Conservation (phyloP, 2,113 vertebrate genomes). For the Sylvietta virens region DNA sequence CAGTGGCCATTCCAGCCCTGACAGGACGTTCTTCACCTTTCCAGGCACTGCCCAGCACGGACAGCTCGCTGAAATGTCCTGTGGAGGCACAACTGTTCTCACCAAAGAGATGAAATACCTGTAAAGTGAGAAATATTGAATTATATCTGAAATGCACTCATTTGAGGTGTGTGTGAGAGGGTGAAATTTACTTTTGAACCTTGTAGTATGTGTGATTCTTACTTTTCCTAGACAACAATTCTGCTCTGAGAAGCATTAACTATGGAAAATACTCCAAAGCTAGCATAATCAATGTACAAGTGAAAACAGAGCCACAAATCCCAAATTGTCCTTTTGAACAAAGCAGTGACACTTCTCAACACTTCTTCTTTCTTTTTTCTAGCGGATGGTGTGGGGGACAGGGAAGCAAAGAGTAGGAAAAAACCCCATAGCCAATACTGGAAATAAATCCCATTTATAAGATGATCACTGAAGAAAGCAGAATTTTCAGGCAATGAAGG, state of each 20-base stretch:
- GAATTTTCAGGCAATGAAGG: neutral
- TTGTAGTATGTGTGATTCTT: neutral
- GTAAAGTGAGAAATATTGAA: neutral
- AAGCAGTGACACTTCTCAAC: neutral
- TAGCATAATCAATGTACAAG: neutral
- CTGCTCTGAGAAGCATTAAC: neutral
- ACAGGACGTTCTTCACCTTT: neutral
- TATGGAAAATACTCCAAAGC: neutral
- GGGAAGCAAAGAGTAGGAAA: neutral
- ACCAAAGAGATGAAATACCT: neutral
- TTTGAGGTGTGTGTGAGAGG: neutral
- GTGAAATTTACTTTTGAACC: neutral
- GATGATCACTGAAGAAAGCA: neutral
- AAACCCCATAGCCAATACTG: neutral
- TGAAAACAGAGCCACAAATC: neutral
- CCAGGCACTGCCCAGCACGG: accelerated
- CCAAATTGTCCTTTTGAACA: neutral
- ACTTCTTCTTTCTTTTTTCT: neutral
- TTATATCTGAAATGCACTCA: neutral
- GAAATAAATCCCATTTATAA: neutral
- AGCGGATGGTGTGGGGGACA: accelerated
- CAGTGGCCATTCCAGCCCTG: neutral
- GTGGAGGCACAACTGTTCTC: neutral
- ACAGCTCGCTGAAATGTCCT: neutral
- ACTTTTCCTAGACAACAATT: neutral